Percentiles rank a stretch among this genome's conserved stretches.
These are phyloP conservation scores for Drosophila seguyi DNA, from an alignment of 1,140 invertebrate species.

Conservation along the genomic window DNA sequence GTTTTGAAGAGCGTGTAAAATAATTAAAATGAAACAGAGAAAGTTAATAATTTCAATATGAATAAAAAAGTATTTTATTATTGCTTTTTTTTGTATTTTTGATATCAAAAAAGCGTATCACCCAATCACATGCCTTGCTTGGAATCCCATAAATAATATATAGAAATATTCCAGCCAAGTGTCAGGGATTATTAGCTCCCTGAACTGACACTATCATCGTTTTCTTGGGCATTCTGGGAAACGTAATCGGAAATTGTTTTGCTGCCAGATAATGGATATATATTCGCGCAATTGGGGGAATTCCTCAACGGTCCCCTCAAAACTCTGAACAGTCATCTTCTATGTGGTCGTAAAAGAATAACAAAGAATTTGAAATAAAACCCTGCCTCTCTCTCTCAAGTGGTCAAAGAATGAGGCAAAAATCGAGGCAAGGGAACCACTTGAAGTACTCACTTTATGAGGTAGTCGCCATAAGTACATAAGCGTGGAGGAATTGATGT, in stretches of 20 bases:
- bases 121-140: slow-evolving; percentile 17
- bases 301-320: slow-evolving; percentile 6
- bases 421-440: slow-evolving; percentile 10
- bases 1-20: background rate
- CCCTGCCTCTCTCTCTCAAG: slow-evolving; percentile 13
- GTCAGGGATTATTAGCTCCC: slow-evolving; percentile 11
- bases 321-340: slow-evolving; percentile 30
- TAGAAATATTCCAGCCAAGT: slow-evolving; percentile 27
- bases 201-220: slow-evolving; percentile 24
- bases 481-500: slow-evolving; percentile 40
- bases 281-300: slow-evolving; percentile 10
- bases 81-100: background rate
- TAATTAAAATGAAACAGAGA: background rate
- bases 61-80: background rate
- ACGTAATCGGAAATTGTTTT: slow-evolving; percentile 10
- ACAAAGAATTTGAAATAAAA: slow-evolving; percentile 17
- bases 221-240: slow-evolving; percentile 29
- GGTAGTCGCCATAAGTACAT: slow-evolving; percentile 27
- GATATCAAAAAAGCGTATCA: too few relatives aligned
- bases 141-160: slow-evolving; percentile 11
- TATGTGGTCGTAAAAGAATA: slow-evolving; percentile 17
- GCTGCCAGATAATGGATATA: slow-evolving; percentile 20
- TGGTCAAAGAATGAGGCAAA: background rate
- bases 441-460: slow-evolving; percentile 21
- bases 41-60: background rate